Base-by-base conservation (phyloP, 2,888 invertebrate genomes). In the Meloe dianella region DNA sequence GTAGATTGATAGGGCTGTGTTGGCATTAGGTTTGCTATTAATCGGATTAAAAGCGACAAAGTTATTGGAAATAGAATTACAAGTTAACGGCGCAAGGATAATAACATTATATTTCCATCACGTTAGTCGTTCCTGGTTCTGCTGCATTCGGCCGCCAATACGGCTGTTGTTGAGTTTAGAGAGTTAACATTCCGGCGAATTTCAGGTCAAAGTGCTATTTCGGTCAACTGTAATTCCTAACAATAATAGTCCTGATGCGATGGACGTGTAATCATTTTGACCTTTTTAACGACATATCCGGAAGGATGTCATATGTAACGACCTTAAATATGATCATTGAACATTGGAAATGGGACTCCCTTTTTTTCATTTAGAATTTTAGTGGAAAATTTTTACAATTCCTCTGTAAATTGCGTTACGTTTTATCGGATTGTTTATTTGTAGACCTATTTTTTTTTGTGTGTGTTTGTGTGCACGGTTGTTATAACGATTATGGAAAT, bases 61-160 rank as follows among this genome's bases (percentile, higher is more conserved):
- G 68, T 68, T 68, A 68, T 68, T 68, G 65, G 66, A 71, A 72
- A 72, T 70, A 66, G 69, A 72, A 70, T 72, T 70, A 72, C 69
- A 70, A 69, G 70, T 72, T 72, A 72, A 72, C 70, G 66, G 72
- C 65, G 63, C 63, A 68, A 68, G 65, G 70, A 72, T 72, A 70
- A 72, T 72, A 68, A 66, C 69, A 69, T 72, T 72, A 72, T 72
- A 72, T 72, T 72, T 70, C 72, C 70, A 70, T 72, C 72, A 72
- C 72, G 72, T 72, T 68, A 67, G 64, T 63, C 22, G 60, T 57
- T 51, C 57, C 65, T 61, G 64, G 14, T 24, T 4, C 54, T 54
- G 24, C 12, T 54, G 2, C 54, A 9, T 12, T 54, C 1, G 41
- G 5, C 20, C 9, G 9, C 5, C 54, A 4, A 12, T 54, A 24